Evolutionary conservation across 2,113 vertebrate genomes (phyloP), one percentile per base, ranked within the genome.

Genomic region (Vulpes lagopus): DNA sequence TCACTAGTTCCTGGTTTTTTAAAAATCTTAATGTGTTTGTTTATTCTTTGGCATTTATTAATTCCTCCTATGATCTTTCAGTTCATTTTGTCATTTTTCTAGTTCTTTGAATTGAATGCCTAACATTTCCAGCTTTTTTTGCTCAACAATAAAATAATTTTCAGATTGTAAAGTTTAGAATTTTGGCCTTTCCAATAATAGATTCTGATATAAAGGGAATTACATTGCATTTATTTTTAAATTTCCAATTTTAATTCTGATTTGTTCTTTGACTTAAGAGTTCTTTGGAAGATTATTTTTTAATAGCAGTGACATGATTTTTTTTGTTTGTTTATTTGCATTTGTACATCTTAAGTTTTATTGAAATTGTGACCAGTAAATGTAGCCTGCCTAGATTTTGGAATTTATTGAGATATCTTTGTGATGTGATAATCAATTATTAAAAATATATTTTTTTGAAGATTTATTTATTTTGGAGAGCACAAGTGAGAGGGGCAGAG

Each of bases 181-280:
- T 23, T 83, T 60, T 83, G 57, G 57, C 14, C 57, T 83, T 83
- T 83, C 80, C 22, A 27, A 27, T 43, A 83, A 62, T 83, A 62
- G 57, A 83, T 43, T 83, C 80, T 83, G 22, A 27, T 38, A 60
- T 43, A 35, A 82, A 82, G n/a, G n/a, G 30, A 20, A 57, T 57
- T 57, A 32, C 14, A 62, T 83, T 83, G 23, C 89, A 87, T 96
- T 96, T 83, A 43, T 62, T 62, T 83, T 15, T 83, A 38, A 83
- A 62, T 82, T 76, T 76, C 73, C 25, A 38, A 82, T 82, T 83
- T 83, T 62, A 83, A 43, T 83, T 62, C 60, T 38, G 71, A 43
- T 74, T 74, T 76, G 73, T 76, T 49, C 73, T 27, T 51, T 27
- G 73, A 76, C 23, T 76, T 82, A 60, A 82, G n/a, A 82, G 22